These are phyloP conservation scores for Eupsittula cactorum DNA, from an alignment of 2,113 vertebrate genomes.

Conservation along the genomic window DNA sequence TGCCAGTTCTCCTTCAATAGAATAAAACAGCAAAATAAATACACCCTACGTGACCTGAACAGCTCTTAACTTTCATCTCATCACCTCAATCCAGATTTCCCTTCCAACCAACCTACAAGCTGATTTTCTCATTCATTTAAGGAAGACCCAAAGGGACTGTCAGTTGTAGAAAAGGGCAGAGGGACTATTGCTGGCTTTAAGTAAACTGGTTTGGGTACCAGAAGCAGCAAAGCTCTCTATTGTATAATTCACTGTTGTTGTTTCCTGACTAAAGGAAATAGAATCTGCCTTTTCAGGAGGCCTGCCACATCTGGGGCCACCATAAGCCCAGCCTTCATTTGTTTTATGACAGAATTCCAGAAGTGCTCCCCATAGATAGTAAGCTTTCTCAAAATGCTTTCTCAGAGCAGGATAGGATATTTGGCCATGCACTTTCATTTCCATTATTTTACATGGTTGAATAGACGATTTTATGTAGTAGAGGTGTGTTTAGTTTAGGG, in stretches of 20 bases:
- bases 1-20: not conserved
- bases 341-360: not conserved
- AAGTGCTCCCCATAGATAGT: not conserved
- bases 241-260: not conserved
- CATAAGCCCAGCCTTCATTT: not conserved
- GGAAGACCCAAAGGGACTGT: not conserved
- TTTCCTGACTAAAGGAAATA: not conserved
- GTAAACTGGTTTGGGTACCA: not conserved
- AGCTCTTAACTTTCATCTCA: rapidly evolving
- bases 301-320: not conserved
- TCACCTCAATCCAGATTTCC: not conserved
- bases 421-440: not conserved
- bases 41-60: not conserved
- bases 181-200: not conserved
- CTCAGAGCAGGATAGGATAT: not conserved
- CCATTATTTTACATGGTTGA: not conserved
- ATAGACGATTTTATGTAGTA: not conserved
- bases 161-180: not conserved
- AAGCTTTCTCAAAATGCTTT: not conserved
- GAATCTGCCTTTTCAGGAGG: not conserved
- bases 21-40: not conserved
- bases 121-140: not conserved
- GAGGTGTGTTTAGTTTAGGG: not conserved
- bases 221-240: not conserved
- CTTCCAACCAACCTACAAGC: not conserved